phyloP scores from a whole-genome alignment of 35 echinoderm and acorn worm species.

The Hemicentrotus pulcherrimus region DNA sequence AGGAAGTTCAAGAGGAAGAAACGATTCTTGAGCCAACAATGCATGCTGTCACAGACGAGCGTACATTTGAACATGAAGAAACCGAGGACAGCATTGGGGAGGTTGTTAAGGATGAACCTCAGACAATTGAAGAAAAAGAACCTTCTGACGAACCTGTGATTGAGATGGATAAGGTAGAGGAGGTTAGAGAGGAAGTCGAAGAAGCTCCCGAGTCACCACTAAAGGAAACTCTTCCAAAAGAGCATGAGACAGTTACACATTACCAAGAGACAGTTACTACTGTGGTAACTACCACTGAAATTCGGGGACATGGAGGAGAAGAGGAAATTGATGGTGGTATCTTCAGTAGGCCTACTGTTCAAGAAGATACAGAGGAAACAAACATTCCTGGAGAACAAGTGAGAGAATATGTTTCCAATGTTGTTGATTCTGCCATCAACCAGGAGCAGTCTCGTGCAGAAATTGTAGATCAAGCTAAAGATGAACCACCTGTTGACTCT shows the following conservation, averaged over 20 bases:
- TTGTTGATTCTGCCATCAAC: slow-evolving; percentile 22
- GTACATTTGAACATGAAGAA: no score
- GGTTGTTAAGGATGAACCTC: background rate
- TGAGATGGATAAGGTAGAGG: slow-evolving; percentile 47
- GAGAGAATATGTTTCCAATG: slow-evolving; percentile 48
- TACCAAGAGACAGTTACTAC: slow-evolving; percentile 22
- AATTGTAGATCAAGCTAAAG: background rate
- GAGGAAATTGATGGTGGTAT: slow-evolving; percentile 34
- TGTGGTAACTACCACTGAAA: background rate
- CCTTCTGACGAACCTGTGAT: slow-evolving; percentile 52
- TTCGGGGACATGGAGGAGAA: slow-evolving; percentile 6
- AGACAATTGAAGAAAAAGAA: slow-evolving; percentile 32
- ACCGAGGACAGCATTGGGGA: background rate
- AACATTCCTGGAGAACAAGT: slow-evolving; percentile 53
- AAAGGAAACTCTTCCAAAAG: background rate
- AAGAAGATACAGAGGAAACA: background rate
- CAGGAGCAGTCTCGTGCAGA: slow-evolving; percentile 21
- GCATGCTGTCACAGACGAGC: no score
- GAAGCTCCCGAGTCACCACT: background rate
- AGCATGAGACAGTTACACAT: background rate
- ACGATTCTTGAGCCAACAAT: no score
- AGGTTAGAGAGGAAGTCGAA: slow-evolving; percentile 36
- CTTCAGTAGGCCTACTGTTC: background rate
- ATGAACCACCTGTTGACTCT: background rate
- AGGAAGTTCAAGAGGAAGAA: background rate